Conservation (phyloP, 2,888 invertebrate genomes). For the Laothoe populi region DNA sequence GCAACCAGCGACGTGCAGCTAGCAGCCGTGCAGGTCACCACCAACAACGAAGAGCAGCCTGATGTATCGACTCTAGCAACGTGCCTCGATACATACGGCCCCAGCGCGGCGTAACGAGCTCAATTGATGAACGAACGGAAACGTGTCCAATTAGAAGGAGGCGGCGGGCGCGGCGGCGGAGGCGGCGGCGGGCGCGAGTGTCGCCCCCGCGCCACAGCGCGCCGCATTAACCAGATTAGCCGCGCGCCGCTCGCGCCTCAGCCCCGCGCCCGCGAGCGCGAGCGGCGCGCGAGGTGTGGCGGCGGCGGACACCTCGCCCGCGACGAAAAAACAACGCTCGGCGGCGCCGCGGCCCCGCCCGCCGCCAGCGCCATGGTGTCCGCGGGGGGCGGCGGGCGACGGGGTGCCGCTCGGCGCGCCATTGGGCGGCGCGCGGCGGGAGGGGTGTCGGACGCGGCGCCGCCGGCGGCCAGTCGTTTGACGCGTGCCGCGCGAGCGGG, state of each 20-base stretch:
- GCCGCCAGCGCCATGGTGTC: conserved; percentile 72
- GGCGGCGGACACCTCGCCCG: conserved; percentile 79
- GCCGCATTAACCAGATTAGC: conserved; percentile 76
- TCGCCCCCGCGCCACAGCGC: conserved; percentile 60
- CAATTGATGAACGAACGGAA: conserved; percentile 84
- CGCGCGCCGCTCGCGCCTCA: conserved; percentile 51
- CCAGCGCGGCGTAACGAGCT: conserved; percentile 78
- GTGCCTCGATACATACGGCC: conserved; percentile 70
- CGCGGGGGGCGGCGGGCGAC: conserved; percentile 59
- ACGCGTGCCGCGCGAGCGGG: conserved; percentile 82
- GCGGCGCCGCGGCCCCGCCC: conserved; percentile 70
- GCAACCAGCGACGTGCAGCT: not conserved
- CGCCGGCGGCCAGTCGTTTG: conserved; percentile 82
- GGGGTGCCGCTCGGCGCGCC: conserved; percentile 73
- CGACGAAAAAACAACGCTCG: conserved; percentile 78
- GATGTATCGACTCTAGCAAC: conserved; percentile 46
- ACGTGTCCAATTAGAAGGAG: conserved; percentile 84
- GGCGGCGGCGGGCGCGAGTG: conserved; percentile 59
- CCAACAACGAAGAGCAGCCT: not conserved
- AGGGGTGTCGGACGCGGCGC: conserved; percentile 84
- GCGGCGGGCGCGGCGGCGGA: conserved; percentile 68
- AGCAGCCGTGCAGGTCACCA: not conserved
- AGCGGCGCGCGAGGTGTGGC: conserved; percentile 67
- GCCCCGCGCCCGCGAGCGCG: conserved; percentile 31
- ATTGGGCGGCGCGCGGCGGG: conserved; percentile 75